Evolutionary conservation across 2,888 invertebrate genomes (phyloP), one percentile per base, ranked within the genome.

Genomic region (Tinea semifulvella): DNA sequence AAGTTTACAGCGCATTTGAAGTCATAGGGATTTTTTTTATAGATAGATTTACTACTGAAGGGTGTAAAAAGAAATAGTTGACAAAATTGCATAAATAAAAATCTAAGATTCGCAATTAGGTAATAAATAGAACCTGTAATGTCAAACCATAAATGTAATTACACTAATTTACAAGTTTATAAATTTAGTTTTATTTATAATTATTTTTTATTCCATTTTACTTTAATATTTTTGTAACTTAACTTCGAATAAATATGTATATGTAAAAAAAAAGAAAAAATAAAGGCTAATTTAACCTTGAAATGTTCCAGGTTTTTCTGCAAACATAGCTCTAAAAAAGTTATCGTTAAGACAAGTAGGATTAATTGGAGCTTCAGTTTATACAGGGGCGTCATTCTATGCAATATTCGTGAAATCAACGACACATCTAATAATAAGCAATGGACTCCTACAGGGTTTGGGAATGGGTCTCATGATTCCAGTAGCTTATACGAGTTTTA

Each of bases 381-480:
- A 85, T 54, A 83, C 85, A 8, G 44, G 84, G 20, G 88, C 90
- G 25, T 85, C 87, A 44, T 79, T 88, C 26, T 56, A 85, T 47
- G 83, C 86, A 13, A 83, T 87, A 46, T 89, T 89, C 54, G 87
- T 86, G 1, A 80, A 68, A 1, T 84, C 85, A 8, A 83, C 89
- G 28, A 70, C 81, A 44, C 86, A 89, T 53, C 65, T 91, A 54
- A 79, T 88, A 35, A 56, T 88, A 46, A 83, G 87, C 16, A 89
- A 85, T 66, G 86, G 88, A 46, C 63, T 89, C 48, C 62, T 88
- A 4, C 87, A 85, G 68, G 86, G 86, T 54, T 55, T 80, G 17
- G 90, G 89, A 45, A 84, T 89, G 61, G 91, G 91, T 0, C 61
- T 91, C 2, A 85, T 91, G 54, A 80, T 90, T 53, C 89, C 90